These are phyloP conservation scores for Luehdorfia chinensis DNA, from an alignment of 1,140 invertebrate species.

Conservation along the genomic window DNA sequence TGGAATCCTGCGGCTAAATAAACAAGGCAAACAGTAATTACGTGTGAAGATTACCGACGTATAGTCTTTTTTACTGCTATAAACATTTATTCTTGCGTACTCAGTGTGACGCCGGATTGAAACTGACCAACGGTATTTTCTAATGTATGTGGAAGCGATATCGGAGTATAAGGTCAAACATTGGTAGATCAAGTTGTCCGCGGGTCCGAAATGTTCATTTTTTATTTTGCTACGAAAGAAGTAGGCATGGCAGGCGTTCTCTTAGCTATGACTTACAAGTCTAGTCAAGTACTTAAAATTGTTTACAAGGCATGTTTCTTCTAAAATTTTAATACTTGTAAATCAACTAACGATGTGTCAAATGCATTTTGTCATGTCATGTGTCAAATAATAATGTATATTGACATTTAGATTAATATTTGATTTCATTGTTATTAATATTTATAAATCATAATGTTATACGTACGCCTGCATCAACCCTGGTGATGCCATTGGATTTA, in stretches of 20 bases:
- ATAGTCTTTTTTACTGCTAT: constrained; percentile 12
- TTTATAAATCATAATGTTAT: too few relatives aligned
- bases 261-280: too few relatives aligned
- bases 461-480: too few relatives aligned
- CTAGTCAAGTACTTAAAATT: too few relatives aligned
- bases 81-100: constrained; percentile 15
- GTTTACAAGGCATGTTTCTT: too few relatives aligned
- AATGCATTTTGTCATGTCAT: too few relatives aligned
- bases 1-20: constrained; percentile 18
- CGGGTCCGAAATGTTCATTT: not conserved
- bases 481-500: too few relatives aligned
- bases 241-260: constrained; percentile 3
- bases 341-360: too few relatives aligned
- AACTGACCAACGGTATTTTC: constrained; percentile 12
- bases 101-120: constrained; percentile 11
- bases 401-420: too few relatives aligned
- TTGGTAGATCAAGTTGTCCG: constrained; percentile 10
- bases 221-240: not conserved
- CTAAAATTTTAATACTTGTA: too few relatives aligned
- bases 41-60: constrained; percentile 17
- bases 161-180: not conserved
- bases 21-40: constrained; percentile 15
- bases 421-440: too few relatives aligned
- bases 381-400: too few relatives aligned
- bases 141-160: constrained; percentile 2